Conservation (phyloP, 2,888 invertebrate genomes). For the Schrankia costaestrigalis region DNA sequence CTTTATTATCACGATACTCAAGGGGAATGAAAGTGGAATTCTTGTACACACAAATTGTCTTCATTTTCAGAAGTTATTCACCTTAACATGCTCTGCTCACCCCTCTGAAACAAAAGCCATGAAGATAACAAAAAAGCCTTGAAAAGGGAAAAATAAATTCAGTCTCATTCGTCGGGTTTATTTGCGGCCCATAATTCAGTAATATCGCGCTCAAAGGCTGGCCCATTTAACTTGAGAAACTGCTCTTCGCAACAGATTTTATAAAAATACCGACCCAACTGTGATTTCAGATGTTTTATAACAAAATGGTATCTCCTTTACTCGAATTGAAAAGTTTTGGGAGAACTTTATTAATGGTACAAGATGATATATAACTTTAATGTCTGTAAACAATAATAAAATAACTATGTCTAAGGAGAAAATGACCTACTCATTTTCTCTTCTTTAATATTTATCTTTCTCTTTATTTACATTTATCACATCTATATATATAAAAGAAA, state of each 20-base stretch:
- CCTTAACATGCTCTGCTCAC: constrained; percentile 5
- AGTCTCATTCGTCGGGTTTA: constrained; percentile 35
- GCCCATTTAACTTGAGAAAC: constrained; percentile 67
- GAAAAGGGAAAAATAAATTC: constrained; percentile 14
- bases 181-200: constrained; percentile 59
- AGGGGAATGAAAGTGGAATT: too few species aligned
- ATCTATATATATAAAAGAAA: too few species aligned
- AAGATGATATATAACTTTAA: not conserved
- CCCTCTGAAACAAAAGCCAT: constrained; percentile 9
- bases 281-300: constrained; percentile 35
- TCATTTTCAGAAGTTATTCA: too few species aligned
- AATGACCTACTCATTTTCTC: too few species aligned
- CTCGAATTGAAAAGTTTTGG: constrained; percentile 7
- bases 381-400: too few species aligned
- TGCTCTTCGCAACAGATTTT: constrained; percentile 47
- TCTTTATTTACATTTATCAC: too few species aligned
- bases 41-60: too few species aligned
- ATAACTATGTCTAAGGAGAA: too few species aligned
- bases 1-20: too few species aligned
- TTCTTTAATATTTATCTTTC: too few species aligned
- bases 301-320: constrained; percentile 29
- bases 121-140: constrained; percentile 10
- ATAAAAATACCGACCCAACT: constrained; percentile 41
- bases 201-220: constrained; percentile 56
- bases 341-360: not conserved